Evolutionary conservation across 2,888 invertebrate species (phyloP).

Genomic region (Acronicta psi): DNA sequence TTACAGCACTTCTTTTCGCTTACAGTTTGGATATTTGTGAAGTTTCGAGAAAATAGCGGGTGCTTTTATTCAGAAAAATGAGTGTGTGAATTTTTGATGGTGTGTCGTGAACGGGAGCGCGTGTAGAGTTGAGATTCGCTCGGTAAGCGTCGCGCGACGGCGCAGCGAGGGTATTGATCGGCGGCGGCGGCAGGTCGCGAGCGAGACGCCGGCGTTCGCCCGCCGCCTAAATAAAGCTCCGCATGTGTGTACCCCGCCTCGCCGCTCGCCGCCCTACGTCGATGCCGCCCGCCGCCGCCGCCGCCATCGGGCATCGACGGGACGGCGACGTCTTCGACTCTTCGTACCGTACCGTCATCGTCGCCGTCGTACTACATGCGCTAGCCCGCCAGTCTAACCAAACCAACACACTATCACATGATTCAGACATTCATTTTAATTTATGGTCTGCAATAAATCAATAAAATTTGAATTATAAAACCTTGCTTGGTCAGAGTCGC

Average conservation of each 20-base stretch:
- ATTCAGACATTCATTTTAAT: slow-evolving; percentile 34
- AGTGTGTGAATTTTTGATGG: slow-evolving; percentile 88
- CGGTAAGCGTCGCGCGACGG: slow-evolving; percentile 83
- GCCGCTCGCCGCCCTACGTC: slow-evolving; percentile 82
- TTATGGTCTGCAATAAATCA: background rate
- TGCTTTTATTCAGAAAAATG: slow-evolving; percentile 81
- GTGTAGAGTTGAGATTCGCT: slow-evolving; percentile 82
- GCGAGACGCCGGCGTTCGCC: slow-evolving; percentile 86
- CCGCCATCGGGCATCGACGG: too few species aligned
- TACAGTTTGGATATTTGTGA: slow-evolving; percentile 53
- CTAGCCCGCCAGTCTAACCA: slow-evolving; percentile 44
- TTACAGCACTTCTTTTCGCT: slow-evolving; percentile 33
- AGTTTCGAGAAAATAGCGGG: slow-evolving; percentile 44
- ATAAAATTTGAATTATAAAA: too few species aligned
- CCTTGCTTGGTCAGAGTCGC: too few species aligned
- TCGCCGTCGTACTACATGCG: slow-evolving; percentile 58
- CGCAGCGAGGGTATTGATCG: slow-evolving; percentile 88
- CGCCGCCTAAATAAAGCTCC: slow-evolving; percentile 88
- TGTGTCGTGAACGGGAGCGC: slow-evolving; percentile 81
- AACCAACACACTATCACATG: slow-evolving; percentile 49
- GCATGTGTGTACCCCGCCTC: slow-evolving; percentile 81
- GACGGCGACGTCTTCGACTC: slow-evolving; percentile 51
- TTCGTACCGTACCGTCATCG: slow-evolving; percentile 46
- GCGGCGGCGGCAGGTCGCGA: slow-evolving; percentile 80
- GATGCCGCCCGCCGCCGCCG: slow-evolving; percentile 59